Evolutionary conservation across 2,113 vertebrate species (phyloP).

Genomic region (Acrocephalus kingi): DNA sequence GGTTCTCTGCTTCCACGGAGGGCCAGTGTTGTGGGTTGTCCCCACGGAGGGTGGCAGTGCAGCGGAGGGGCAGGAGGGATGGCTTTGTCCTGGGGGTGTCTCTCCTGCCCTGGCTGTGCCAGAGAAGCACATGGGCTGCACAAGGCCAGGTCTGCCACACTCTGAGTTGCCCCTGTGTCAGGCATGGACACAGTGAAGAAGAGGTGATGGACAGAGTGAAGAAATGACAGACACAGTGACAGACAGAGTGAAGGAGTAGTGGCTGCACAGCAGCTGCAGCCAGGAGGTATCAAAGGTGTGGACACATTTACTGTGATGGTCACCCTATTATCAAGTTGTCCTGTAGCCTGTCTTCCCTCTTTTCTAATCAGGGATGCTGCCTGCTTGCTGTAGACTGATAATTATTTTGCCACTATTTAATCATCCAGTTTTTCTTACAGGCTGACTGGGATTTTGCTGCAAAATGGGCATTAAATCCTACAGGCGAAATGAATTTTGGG

Average conservation of each 20-base stretch:
- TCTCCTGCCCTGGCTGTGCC: background rate
- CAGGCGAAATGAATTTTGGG: background rate
- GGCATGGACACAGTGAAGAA: background rate
- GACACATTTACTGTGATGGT: background rate
- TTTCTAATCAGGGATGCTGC: background rate
- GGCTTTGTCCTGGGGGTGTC: background rate
- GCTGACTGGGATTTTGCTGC: background rate
- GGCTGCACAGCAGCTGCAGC: background rate
- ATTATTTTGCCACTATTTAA: background rate
- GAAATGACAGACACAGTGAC: background rate
- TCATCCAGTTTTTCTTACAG: background rate
- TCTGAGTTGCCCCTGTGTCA: accelerated
- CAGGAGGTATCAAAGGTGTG: background rate
- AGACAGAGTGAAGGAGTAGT: background rate
- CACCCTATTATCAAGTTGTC: background rate
- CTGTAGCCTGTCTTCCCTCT: background rate
- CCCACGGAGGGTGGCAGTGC: background rate
- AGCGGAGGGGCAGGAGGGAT: background rate
- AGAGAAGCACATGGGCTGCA: accelerated
- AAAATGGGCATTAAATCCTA: background rate
- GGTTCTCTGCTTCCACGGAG: background rate
- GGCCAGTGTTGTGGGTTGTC: background rate
- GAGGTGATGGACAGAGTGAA: background rate
- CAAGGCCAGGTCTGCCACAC: background rate
- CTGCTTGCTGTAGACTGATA: background rate